Conservation (phyloP, 1,140 invertebrate species). For the Drosophila mayri region DNA sequence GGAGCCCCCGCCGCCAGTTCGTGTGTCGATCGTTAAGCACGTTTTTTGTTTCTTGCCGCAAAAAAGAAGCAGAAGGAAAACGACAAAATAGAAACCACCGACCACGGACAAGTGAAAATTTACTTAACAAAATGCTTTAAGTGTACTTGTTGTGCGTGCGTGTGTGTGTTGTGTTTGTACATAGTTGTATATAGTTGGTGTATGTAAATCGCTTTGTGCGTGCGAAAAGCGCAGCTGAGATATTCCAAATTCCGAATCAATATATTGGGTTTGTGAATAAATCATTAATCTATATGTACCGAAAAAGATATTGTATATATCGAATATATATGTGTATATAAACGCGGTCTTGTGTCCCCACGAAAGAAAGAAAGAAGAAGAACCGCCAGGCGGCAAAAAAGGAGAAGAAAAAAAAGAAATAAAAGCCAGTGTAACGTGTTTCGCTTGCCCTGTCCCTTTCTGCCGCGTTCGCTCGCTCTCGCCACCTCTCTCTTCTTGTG, state of each 20-base stretch:
- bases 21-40: conserved; percentile 70
- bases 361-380: conserved; percentile 41
- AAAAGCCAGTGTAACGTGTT: conserved; percentile 74
- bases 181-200: conserved; percentile 46
- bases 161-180: conserved; percentile 26
- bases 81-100: conserved; percentile 8
- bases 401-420: conserved; percentile 6
- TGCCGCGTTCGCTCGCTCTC: conserved; percentile 19
- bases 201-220: conserved; percentile 36
- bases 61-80: conserved; percentile 16
- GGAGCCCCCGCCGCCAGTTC: conserved; percentile 28
- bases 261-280: conserved; percentile 68
- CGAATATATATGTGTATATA: conserved; percentile 28
- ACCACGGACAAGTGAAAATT: conserved; percentile 32
- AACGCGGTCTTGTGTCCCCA: conserved; percentile 23
- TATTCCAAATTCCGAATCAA: conserved; percentile 63
- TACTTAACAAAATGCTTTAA: conserved; percentile 49
- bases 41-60: conserved; percentile 55
- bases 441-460: conserved; percentile 38
- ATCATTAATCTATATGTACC: conserved; percentile 55
- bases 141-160: conserved; percentile 11
- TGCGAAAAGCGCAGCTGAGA: conserved; percentile 70
- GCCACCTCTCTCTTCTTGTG: conserved; percentile 27
- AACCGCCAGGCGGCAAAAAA: conserved; percentile 33
- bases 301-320: conserved; percentile 9